Percentiles rank a stretch among this genome's conserved stretches.
Evolutionary conservation across 2,888 invertebrate genomes (phyloP).

Genomic region (Unio delphinus): DNA sequence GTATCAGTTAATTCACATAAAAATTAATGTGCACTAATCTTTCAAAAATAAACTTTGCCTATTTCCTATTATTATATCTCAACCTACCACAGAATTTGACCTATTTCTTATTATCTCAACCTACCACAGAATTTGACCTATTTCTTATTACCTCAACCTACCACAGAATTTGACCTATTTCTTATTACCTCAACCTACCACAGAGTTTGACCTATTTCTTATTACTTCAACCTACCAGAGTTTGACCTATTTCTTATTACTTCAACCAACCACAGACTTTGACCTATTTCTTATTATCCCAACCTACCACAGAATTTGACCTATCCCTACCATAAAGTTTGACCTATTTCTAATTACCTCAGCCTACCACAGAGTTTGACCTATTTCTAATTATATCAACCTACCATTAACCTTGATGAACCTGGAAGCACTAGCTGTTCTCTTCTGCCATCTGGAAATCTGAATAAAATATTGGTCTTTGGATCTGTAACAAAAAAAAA

Average conservation of each 20-base stretch:
- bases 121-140: constrained; percentile 48
- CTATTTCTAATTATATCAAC: constrained; percentile 8
- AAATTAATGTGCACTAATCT: too few relatives aligned
- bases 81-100: constrained; percentile 46
- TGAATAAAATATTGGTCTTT: constrained; percentile 67
- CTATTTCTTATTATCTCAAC: constrained; percentile 9
- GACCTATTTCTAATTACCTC: not conserved
- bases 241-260: not conserved
- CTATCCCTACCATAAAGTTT: not conserved
- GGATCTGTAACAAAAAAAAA: constrained; percentile 59
- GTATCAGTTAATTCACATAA: too few relatives aligned
- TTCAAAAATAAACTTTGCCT: too few relatives aligned
- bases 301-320: constrained; percentile 49
- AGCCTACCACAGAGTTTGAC: constrained; percentile 52
- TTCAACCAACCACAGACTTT: constrained; percentile 52
- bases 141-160: constrained; percentile 34
- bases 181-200: constrained; percentile 50
- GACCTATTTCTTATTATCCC: not conserved
- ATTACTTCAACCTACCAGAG: constrained; percentile 48
- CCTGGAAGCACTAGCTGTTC: constrained; percentile 70
- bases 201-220: constrained; percentile 1
- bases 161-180: constrained; percentile 31
- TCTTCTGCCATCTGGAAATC: constrained; percentile 72
- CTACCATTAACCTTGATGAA: constrained; percentile 70
- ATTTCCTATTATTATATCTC: not conserved